Conservation (phyloP, 2,888 invertebrate genomes). For the Spicauda simplicius region DNA sequence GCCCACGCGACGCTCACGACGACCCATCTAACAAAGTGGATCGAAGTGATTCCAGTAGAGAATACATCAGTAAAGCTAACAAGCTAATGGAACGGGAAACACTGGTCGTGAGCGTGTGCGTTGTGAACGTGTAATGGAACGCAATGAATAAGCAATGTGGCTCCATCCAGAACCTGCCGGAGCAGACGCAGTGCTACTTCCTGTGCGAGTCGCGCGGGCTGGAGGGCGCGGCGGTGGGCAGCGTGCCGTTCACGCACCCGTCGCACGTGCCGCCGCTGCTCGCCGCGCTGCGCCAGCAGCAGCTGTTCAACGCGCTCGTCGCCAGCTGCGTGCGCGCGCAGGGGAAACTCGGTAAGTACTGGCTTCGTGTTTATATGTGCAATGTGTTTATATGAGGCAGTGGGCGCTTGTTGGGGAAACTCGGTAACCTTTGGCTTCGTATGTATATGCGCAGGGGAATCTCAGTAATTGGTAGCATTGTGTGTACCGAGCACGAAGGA, state of each 20-base stretch:
- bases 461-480: conserved; percentile 82
- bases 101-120: too few species aligned
- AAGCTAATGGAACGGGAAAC: too few species aligned
- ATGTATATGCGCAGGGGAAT: conserved; percentile 92
- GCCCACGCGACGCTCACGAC: too few species aligned
- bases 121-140: too few species aligned
- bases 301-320: conserved; percentile 95
- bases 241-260: conserved; percentile 97
- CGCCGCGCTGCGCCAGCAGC: conserved; percentile 93
- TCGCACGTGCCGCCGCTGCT: conserved; percentile 95
- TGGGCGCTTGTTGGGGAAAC: too few species aligned
- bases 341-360: conserved; percentile 88
- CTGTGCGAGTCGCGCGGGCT: conserved; percentile 91
- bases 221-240: conserved; percentile 90
- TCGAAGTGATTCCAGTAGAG: too few species aligned
- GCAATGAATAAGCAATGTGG: too few species aligned
- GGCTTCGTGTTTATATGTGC: too few species aligned
- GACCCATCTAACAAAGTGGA: too few species aligned
- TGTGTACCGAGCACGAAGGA: conserved; percentile 84
- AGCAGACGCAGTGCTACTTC: conserved; percentile 97
- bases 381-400: too few species aligned
- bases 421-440: conserved; percentile 55
- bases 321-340: conserved; percentile 94
- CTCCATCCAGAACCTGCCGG: conserved; percentile 90
- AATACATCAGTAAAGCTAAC: too few species aligned